Evolutionary conservation across 2,113 vertebrate species (phyloP).

Genomic region (Podarcis cretensis): DNA sequence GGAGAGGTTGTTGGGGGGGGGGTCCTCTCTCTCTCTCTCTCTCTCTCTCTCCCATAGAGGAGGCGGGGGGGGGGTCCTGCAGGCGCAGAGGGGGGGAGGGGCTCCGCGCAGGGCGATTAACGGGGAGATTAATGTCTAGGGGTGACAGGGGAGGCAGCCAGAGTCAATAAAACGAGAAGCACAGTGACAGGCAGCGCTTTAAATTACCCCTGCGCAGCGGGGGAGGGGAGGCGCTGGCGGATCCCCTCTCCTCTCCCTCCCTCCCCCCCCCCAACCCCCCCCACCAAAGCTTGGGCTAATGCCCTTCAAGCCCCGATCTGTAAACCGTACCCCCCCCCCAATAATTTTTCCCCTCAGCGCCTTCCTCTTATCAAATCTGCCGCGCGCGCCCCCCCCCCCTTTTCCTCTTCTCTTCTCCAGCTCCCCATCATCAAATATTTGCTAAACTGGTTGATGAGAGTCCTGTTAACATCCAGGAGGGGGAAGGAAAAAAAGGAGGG

Average conservation of each 20-base stretch:
- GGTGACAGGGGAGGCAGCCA: conserved; percentile 28
- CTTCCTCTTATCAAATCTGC: no score
- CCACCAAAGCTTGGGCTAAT: neutral
- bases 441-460: neutral
- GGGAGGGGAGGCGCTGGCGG: neutral
- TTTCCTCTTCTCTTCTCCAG: no score
- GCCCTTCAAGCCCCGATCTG: neutral
- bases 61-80: neutral
- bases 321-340: no score
- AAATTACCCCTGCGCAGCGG: conserved; percentile 32
- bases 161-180: conserved; percentile 34
- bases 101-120: conserved; percentile 30
- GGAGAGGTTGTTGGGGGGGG: no score
- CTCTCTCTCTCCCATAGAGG: no score
- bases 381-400: no score
- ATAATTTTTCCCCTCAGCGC: no score
- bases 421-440: neutral
- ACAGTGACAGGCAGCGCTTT: conserved; percentile 33
- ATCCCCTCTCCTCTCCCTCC: neutral
- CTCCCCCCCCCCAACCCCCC: neutral
- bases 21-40: no score
- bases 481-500: neutral
- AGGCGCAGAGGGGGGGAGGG: neutral
- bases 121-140: conserved; percentile 33
- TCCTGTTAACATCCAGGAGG: neutral